Evolutionary conservation across 2,888 invertebrate species (phyloP), one percentile per base, ranked within the genome.

Genomic region (Acronicta aceris): DNA sequence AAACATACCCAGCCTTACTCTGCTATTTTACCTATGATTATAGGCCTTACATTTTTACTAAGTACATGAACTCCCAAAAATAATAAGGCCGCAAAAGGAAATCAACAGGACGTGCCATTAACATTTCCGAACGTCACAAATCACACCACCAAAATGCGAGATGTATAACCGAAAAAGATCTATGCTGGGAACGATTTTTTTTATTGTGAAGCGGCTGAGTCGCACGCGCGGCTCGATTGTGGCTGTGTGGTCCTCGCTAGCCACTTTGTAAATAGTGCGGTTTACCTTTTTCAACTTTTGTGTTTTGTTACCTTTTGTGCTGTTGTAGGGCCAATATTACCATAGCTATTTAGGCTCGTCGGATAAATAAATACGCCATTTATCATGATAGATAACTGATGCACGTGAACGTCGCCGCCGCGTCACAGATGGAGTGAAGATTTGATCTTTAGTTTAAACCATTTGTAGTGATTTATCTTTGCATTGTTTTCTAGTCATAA

Each of bases 181-280:
- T 91, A 92, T 90, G 92, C 85, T 91, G 90, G 87, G 92, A 93
- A 93, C 89, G 87, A 84, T 89, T 92, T 92, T 92, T 90, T 92
- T 90, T 87, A 85, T 85, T 83, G 85, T 83, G 84, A 78, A 89
- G 89, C 91, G 90, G 88, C 84, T 83, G 87, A 89, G 92, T 90
- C 93, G 94, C 94, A 93, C 94, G 94, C 94, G 94, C 94, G 94
- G 94, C 90, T 85, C 93, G 93, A 93, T 93, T 94, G 93, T 91
- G 91, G 89, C 89, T 94, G 94, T 94, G 94, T 94, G 94, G 94
- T 94, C 94, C 93, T 88, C 92, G 92, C 94, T 91, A 90, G 94
- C 94, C 94, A 94, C 94, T 94, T 94, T 94, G 94, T 94, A 94
- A 94, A 94, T 94, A 94, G 93, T 93, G 94, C 94, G 94, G 94